phyloP scores from a whole-genome alignment of 2,113 vertebrate genomes.

The Ochotona curzoniae region DNA sequence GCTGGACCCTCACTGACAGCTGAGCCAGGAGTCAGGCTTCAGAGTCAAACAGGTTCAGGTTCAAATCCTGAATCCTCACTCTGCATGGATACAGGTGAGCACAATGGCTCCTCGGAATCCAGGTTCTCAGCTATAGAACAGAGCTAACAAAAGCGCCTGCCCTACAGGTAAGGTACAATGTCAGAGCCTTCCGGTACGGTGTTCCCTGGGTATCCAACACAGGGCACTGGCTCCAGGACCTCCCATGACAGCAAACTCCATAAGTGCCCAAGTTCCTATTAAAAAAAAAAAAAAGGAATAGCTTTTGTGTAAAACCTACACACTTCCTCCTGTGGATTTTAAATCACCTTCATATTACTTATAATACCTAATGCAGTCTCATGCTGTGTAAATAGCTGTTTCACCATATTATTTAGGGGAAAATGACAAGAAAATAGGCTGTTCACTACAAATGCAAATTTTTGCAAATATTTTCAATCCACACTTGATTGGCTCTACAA shows the following conservation, averaged over 20 bases:
- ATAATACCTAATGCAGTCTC: too few relatives aligned
- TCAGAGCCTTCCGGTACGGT: too few relatives aligned
- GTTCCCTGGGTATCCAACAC: not conserved
- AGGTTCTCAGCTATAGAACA: not conserved
- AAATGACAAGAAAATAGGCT: not conserved
- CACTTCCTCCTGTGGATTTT: not conserved
- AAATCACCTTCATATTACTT: not conserved
- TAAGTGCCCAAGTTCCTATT: not conserved
- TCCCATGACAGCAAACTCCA: too few relatives aligned
- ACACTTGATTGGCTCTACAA: not conserved
- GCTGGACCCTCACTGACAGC: not conserved
- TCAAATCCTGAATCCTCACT: not conserved
- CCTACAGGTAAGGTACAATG: too few relatives aligned
- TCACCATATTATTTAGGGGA: not conserved
- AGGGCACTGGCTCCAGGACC: not conserved
- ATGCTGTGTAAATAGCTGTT: not conserved
- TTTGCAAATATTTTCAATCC: not conserved
- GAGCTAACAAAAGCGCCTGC: not conserved
- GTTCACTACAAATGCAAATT: not conserved
- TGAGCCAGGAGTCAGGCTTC: not conserved
- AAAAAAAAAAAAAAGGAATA: not conserved
- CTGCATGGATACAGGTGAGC: not conserved
- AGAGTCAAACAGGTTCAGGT: not conserved
- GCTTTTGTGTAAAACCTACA: not conserved
- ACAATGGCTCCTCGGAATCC: not conserved